phyloP scores from a whole-genome alignment of 2,888 invertebrate species.

The Torymus aiolomorphi region DNA sequence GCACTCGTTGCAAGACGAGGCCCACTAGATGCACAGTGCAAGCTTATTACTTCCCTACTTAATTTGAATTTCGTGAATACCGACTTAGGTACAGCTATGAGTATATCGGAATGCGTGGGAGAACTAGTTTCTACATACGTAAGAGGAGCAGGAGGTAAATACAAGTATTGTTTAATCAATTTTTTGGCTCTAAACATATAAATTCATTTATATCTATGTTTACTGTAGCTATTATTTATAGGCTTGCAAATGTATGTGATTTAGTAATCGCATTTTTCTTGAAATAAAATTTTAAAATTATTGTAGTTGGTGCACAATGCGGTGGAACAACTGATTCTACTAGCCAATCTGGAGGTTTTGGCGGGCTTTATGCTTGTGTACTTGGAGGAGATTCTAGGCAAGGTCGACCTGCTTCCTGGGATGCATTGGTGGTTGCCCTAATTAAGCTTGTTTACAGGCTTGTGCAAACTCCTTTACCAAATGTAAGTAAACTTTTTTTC shows the following conservation, averaged over 20 bases:
- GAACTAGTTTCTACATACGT: slow-evolving; percentile 73
- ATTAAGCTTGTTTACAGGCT: slow-evolving; percentile 82
- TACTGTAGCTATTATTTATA: too few relatives aligned
- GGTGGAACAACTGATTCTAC: slow-evolving; percentile 73
- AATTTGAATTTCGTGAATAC: slow-evolving; percentile 82
- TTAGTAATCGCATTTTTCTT: too few relatives aligned
- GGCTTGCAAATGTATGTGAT: too few relatives aligned
- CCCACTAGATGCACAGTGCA: slow-evolving; percentile 86
- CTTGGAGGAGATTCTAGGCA: slow-evolving; percentile 81
- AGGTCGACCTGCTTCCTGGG: slow-evolving; percentile 83
- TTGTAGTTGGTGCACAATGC: slow-evolving; percentile 71
- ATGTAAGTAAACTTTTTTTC: slow-evolving; percentile 68
- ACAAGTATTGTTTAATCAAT: background rate
- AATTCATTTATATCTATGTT: background rate
- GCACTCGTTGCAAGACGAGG: slow-evolving; percentile 81
- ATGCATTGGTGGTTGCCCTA: slow-evolving; percentile 83
- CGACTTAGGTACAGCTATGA: slow-evolving; percentile 84
- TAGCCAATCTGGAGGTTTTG: slow-evolving; percentile 80
- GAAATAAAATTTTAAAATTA: background rate
- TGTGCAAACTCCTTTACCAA: slow-evolving; percentile 80
- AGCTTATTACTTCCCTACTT: slow-evolving; percentile 82
- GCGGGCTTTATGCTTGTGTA: slow-evolving; percentile 86
- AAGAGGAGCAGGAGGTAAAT: slow-evolving; percentile 68
- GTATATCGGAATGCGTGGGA: slow-evolving; percentile 85
- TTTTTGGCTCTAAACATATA: background rate